A percentile compares a stretch with the other conserved stretches of the same genome.
These are phyloP conservation scores for Rhynchomys soricoides DNA, from an alignment of 2,113 vertebrate species.

Conservation along the genomic window DNA sequence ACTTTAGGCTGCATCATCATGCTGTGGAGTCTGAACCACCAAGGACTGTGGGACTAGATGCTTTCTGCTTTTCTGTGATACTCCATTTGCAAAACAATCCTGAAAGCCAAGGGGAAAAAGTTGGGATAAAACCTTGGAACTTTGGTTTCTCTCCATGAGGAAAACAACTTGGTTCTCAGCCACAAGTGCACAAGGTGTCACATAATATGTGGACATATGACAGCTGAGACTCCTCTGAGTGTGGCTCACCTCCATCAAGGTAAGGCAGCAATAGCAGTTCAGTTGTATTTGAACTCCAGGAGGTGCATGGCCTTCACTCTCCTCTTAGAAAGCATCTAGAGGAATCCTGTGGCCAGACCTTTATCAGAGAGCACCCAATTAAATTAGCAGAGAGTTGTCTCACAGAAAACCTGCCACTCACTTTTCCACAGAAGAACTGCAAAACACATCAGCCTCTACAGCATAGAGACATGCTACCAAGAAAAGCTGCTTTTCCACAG, in stretches of 20 bases:
- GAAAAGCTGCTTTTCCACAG: not conserved
- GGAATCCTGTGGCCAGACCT: fast-evolving
- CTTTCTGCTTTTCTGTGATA: not conserved
- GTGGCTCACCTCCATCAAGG: not conserved
- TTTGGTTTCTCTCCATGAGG: not conserved
- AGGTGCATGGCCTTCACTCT: fast-evolving
- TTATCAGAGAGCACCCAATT: fast-evolving
- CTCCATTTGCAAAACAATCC: fast-evolving
- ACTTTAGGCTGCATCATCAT: fast-evolving
- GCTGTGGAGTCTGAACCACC: fast-evolving
- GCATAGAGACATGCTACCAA: no score
- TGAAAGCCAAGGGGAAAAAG: not conserved
- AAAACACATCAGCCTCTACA: not conserved
- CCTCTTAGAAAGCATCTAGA: fast-evolving
- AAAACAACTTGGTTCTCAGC: not conserved
- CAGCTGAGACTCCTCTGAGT: not conserved
- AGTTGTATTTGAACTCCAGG: not conserved
- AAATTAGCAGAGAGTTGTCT: no score
- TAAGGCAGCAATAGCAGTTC: not conserved
- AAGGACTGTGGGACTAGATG: fast-evolving
- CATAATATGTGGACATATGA: not conserved
- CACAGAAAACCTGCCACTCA: not conserved
- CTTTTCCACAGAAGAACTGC: not conserved
- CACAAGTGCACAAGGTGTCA: no score
- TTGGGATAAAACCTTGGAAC: fast-evolving